Conservation (phyloP, 2,797 vertebrate genomes). For the Tangara arthus region DNA sequence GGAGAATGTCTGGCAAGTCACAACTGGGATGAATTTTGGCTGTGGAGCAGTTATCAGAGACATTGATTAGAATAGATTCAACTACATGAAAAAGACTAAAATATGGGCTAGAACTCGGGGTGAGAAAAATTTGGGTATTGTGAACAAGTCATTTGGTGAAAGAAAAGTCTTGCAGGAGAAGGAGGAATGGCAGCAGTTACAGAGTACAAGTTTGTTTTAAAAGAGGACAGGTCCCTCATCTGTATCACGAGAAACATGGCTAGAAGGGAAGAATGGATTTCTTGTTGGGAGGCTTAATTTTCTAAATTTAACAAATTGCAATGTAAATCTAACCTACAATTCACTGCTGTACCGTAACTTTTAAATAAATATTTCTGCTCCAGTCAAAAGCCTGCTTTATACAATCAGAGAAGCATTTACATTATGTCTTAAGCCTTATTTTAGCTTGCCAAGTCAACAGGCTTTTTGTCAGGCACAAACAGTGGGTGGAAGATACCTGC, state of each 20-base stretch:
- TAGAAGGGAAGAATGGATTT: background rate
- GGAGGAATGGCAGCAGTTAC: background rate
- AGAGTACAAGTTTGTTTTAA: background rate
- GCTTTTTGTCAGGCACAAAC: background rate
- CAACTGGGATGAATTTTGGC: background rate
- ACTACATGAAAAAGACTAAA: background rate
- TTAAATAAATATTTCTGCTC: background rate
- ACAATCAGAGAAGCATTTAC: background rate
- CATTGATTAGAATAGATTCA: background rate
- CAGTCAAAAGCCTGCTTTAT: background rate
- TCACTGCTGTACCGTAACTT: background rate
- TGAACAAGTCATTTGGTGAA: background rate
- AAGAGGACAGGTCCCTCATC: background rate
- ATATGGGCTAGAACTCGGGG: background rate
- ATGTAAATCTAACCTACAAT: background rate
- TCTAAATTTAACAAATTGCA: background rate
- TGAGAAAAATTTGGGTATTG: background rate
- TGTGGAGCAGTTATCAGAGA: background rate
- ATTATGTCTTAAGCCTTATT: background rate
- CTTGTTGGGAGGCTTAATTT: background rate
- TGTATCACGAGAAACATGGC: accelerated
- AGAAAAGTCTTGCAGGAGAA: background rate
- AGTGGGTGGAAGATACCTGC: background rate
- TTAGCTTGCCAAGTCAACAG: background rate
- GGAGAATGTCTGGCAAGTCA: background rate